These are phyloP conservation scores for Spodoptera frugiperda DNA, from an alignment of 1,140 invertebrate species.

Conservation along the genomic window DNA sequence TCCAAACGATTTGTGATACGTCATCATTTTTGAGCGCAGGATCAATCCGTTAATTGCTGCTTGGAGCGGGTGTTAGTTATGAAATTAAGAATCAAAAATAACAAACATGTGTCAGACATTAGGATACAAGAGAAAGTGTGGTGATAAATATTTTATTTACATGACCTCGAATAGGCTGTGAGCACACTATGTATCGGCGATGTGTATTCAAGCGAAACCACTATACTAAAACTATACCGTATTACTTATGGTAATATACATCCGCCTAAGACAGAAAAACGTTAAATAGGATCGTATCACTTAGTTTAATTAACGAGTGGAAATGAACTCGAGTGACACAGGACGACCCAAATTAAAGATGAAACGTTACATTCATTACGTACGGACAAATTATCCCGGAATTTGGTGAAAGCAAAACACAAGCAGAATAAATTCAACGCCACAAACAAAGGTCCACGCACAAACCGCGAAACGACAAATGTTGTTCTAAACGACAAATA, in stretches of 20 bases:
- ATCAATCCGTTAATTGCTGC: constrained; percentile 38
- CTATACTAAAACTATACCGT: constrained; percentile 21
- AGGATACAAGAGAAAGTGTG: too few relatives aligned
- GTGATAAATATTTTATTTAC: too few relatives aligned
- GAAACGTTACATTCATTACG: constrained; percentile 73
- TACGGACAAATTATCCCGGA: constrained; percentile 75
- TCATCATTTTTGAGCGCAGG: constrained; percentile 12
- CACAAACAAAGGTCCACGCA: constrained; percentile 70
- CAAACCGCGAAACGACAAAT: constrained; percentile 73
- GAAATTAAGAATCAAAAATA: constrained; percentile 3
- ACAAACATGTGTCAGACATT: too few relatives aligned
- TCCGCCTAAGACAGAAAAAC: constrained; percentile 38
- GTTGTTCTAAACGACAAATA: constrained; percentile 82
- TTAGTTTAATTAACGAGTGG: constrained; percentile 63
- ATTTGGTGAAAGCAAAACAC: constrained; percentile 70
- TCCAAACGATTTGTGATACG: constrained; percentile 60
- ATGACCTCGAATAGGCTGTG: background rate
- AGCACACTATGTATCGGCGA: background rate
- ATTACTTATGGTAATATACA: constrained; percentile 40
- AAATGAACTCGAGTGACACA: constrained; percentile 64
- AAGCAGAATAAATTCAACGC: constrained; percentile 67
- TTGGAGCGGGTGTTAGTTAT: constrained; percentile 1
- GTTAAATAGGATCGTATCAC: constrained; percentile 50
- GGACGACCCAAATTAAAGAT: constrained; percentile 78
- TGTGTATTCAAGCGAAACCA: constrained; percentile 25